Evolutionary conservation across 30 jellyfish, hydroid and myxozoan genomes (phyloP).

Genomic region (Mastigias papua): DNA sequence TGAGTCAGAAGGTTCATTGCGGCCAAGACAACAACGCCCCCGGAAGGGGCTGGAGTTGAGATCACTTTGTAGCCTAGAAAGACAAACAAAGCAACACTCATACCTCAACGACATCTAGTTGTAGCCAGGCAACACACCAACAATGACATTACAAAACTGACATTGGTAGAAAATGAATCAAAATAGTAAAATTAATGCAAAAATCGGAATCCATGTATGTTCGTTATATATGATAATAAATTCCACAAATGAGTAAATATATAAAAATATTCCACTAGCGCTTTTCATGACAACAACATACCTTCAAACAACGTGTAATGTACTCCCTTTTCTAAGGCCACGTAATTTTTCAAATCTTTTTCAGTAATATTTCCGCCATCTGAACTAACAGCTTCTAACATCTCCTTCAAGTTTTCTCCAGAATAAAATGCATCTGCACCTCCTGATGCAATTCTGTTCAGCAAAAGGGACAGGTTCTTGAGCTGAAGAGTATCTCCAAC

Average conservation of each 20-base stretch:
- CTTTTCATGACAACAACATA: background rate
- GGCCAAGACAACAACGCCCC: constrained; percentile 74
- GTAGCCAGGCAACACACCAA: no score
- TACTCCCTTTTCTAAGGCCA: constrained; percentile 30
- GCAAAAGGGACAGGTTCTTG: constrained; percentile 10
- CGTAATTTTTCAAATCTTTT: constrained; percentile 50
- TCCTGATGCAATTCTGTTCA: constrained; percentile 14
- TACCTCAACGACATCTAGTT: no score
- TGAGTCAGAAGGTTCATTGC: constrained; percentile 61
- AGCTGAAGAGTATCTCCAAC: constrained; percentile 48
- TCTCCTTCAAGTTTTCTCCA: constrained; percentile 47
- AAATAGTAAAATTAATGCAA: no score
- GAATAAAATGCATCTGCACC: constrained; percentile 70
- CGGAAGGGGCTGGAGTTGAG: constrained; percentile 80
- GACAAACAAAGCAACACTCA: no score
- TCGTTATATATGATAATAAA: no score
- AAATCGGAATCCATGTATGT: no score
- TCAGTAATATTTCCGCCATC: constrained; percentile 71
- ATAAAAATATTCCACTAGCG: background rate
- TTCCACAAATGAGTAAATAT: background rate
- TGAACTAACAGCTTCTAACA: constrained; percentile 32
- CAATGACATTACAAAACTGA: no score
- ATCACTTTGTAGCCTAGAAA: constrained; percentile 66
- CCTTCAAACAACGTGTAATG: constrained; percentile 49
- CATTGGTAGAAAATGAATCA: no score